phyloP scores from a whole-genome alignment of 2,113 vertebrate species.

The Lepus timidus region DNA sequence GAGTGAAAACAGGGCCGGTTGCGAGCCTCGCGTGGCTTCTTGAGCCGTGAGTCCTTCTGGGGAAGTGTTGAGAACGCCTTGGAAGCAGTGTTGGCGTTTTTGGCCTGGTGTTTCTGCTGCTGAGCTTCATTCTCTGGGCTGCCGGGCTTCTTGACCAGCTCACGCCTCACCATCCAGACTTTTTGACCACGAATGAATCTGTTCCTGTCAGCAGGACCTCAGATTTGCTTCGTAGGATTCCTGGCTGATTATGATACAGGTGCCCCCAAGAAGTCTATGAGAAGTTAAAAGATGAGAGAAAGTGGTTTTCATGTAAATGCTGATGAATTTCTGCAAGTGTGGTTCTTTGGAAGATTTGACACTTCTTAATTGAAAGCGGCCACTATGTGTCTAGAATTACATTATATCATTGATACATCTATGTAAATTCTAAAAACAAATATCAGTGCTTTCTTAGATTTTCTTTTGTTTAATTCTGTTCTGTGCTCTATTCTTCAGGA shows the following conservation, averaged over 20 bases:
- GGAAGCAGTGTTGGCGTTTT: not conserved
- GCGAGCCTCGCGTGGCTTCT: not conserved
- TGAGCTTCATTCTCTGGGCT: not conserved
- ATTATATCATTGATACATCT: not conserved
- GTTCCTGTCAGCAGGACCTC: not conserved
- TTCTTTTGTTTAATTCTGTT: conserved; percentile 48
- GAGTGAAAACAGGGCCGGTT: not conserved
- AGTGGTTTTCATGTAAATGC: not conserved
- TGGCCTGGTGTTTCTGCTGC: not conserved
- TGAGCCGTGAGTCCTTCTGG: not conserved
- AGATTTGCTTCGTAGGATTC: not conserved
- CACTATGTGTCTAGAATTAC: not conserved
- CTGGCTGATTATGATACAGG: not conserved
- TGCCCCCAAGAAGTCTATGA: not conserved
- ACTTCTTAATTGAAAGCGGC: not conserved
- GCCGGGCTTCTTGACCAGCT: not conserved
- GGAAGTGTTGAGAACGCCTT: not conserved
- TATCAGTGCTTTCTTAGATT: not conserved
- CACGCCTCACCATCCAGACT: not conserved
- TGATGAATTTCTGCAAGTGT: not conserved
- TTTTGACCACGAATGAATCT: not conserved
- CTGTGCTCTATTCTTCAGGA: not conserved
- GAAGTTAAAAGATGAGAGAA: not conserved
- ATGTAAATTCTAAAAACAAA: not conserved
- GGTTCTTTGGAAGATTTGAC: not conserved